phyloP scores from a whole-genome alignment of 92 coral and sea anemone genomes.

The Siderastrea siderea region DNA sequence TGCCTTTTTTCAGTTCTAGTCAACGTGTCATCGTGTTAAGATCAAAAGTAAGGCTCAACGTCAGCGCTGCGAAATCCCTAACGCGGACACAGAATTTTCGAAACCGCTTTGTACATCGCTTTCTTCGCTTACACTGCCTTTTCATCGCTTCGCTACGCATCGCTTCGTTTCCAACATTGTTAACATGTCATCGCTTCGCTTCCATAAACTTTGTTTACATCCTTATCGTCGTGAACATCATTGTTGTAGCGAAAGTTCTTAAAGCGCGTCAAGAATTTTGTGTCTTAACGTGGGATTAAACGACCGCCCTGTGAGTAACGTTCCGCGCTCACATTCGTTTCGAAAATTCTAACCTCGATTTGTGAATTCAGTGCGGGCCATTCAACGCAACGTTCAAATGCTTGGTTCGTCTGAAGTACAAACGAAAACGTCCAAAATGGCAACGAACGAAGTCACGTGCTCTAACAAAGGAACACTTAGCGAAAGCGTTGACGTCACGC shows the following conservation, averaged over 20 bases:
- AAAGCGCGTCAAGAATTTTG: conserved; percentile 12
- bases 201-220: background rate
- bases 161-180: background rate
- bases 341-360: background rate
- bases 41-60: background rate
- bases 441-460: conserved; percentile 4
- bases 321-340: conserved; percentile 11
- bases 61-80: background rate
- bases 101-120: background rate
- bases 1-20: conserved; percentile 16
- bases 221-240: background rate
- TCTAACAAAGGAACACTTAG: conserved; percentile 6
- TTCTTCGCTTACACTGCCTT: background rate
- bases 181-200: background rate
- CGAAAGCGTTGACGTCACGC: background rate
- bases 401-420: conserved; percentile 19
- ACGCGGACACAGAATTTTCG: conserved; percentile 11
- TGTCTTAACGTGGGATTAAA: conserved; percentile 5
- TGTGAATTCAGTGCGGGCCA: conserved; percentile 5
- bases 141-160: background rate
- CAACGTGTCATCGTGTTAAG: background rate
- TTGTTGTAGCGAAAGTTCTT: conserved; percentile 3
- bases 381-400: conserved; percentile 9
- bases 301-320: conserved; percentile 12
- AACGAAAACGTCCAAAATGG: conserved; percentile 9